phyloP scores from a whole-genome alignment of 2,113 vertebrate species.

The Aptenodytes patagonicus region DNA sequence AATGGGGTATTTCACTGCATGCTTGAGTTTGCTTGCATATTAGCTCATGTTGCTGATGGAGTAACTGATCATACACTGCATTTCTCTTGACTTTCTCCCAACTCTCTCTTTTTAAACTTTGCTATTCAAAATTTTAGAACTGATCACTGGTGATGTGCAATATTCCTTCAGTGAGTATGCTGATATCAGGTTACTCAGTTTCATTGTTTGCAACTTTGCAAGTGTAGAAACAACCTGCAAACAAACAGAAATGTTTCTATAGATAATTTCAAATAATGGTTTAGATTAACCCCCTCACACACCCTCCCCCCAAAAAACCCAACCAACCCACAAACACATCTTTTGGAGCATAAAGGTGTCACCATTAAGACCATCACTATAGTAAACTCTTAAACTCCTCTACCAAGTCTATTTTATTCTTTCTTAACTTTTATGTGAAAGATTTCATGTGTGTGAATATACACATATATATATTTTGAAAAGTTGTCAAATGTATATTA shows the following conservation, averaged over 20 bases:
- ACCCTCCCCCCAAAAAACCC: rapidly evolving
- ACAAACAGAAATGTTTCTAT: background rate
- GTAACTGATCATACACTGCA: background rate
- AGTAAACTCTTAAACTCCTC: background rate
- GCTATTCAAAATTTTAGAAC: background rate
- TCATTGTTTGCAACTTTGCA: background rate
- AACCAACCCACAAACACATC: background rate
- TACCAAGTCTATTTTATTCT: background rate
- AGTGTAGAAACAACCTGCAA: background rate
- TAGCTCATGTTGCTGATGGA: background rate
- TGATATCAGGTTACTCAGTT: background rate
- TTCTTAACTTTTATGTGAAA: background rate
- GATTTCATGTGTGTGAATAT: background rate
- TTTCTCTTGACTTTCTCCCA: background rate
- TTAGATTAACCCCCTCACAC: background rate
- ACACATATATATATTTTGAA: background rate
- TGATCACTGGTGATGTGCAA: background rate
- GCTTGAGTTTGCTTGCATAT: background rate
- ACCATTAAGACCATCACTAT: background rate
- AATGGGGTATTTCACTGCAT: background rate
- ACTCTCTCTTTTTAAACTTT: background rate
- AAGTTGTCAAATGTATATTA: background rate
- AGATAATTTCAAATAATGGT: background rate
- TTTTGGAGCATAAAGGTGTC: background rate
- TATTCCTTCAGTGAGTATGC: background rate